These are phyloP conservation scores for Acanthiza pusilla DNA, from an alignment of 2,797 vertebrate genomes.

Conservation along the genomic window DNA sequence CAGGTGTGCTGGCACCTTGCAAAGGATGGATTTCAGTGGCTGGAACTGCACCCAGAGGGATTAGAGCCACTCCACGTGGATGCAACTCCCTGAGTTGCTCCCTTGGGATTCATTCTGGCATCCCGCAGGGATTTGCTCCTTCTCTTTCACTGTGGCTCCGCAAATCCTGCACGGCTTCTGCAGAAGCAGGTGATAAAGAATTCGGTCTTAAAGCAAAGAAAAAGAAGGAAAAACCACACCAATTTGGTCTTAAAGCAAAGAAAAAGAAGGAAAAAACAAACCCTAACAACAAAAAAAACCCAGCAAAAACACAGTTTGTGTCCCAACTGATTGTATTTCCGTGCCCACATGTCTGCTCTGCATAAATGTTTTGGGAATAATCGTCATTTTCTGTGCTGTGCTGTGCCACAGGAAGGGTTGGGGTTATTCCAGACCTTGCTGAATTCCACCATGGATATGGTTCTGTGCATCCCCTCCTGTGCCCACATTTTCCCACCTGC, in stretches of 20 bases:
- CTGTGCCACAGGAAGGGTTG: neutral
- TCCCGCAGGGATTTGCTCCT: neutral
- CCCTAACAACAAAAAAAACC: fast-evolving
- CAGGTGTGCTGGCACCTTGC: neutral
- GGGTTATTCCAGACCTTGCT: neutral
- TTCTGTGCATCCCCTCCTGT: neutral
- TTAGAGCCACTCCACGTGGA: neutral
- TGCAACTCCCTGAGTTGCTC: neutral
- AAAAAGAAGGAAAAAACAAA: neutral
- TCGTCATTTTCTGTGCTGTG: neutral
- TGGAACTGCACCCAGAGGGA: neutral
- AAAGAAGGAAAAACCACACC: neutral
- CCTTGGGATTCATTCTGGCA: neutral
- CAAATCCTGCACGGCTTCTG: fast-evolving
- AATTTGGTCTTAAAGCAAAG: neutral
- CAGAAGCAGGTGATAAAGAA: neutral
- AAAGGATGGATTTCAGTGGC: neutral
- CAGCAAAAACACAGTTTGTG: neutral
- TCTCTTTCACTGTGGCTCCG: neutral
- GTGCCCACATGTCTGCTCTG: slow-evolving; percentile 29
- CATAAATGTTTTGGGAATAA: slow-evolving; percentile 3
- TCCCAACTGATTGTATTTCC: slow-evolving; percentile 49
- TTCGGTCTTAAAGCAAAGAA: neutral
- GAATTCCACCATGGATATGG: neutral
- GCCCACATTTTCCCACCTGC: neutral